Percentiles rank a stretch among this genome's conserved stretches.
Conservation (phyloP, 2,888 invertebrate species). For the Ernsta delagoae region DNA sequence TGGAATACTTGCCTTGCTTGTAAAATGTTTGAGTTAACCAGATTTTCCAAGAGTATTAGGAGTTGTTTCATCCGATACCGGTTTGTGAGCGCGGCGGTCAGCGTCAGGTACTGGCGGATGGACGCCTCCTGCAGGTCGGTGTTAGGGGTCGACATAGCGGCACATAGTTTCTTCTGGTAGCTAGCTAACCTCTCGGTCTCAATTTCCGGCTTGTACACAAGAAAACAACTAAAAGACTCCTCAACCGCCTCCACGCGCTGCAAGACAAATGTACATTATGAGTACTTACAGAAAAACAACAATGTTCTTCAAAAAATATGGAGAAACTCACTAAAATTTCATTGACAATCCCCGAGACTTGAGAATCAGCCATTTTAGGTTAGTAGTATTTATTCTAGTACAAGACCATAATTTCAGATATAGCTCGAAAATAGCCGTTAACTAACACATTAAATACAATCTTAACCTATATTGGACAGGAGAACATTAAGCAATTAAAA, state of each 20-base stretch:
- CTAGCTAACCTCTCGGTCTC: conserved; percentile 88
- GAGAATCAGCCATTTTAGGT: conserved; percentile 84
- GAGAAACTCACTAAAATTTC: conserved; percentile 86
- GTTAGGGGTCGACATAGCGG: conserved; percentile 87
- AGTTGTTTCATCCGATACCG: conserved; percentile 90
- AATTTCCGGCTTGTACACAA: conserved; percentile 90
- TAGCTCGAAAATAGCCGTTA: neutral
- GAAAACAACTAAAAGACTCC: conserved; percentile 95
- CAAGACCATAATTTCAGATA: conserved; percentile 9
- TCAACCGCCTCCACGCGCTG: conserved; percentile 93
- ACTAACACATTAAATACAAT: neutral
- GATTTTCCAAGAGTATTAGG: conserved; percentile 89
- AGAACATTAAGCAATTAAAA: neutral
- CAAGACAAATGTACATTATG: too few relatives aligned
- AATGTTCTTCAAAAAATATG: neutral
- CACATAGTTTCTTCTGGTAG: conserved; percentile 89
- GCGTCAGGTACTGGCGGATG: conserved; percentile 89
- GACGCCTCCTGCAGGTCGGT: conserved; percentile 89
- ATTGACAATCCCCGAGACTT: conserved; percentile 86
- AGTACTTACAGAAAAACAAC: too few relatives aligned
- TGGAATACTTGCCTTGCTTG: conserved; percentile 88
- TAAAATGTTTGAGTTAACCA: conserved; percentile 89
- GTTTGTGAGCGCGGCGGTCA: conserved; percentile 90
- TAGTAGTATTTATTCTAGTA: neutral
- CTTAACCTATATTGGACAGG: neutral